A percentile compares a stretch with the other conserved stretches of the same genome.
Evolutionary conservation across 1,140 invertebrate genomes (phyloP).

Genomic region (Brachionus asplanchnoidis): DNA sequence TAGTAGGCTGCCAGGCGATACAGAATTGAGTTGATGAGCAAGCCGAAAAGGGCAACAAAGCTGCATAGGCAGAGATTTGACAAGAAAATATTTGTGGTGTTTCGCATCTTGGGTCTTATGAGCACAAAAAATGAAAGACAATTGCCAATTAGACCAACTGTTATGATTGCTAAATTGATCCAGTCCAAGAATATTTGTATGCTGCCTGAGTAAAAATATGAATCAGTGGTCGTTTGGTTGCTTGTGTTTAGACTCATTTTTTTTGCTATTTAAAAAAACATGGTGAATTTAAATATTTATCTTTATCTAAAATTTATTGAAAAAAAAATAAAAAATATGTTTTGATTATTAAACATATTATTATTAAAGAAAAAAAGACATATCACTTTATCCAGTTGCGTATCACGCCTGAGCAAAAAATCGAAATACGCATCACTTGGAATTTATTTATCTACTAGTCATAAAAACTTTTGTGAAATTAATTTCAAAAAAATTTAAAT

Average conservation of each 20-base stretch:
- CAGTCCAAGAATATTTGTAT: not conserved
- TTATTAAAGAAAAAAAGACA: no score
- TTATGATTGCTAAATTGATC: not conserved
- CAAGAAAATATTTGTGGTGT: slow-evolving; percentile 16
- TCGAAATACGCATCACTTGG: no score
- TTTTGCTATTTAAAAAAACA: not conserved
- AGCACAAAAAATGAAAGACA: slow-evolving; percentile 27
- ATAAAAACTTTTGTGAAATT: no score
- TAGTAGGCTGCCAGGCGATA: not conserved
- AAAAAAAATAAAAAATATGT: no score
- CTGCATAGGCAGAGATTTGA: slow-evolving; percentile 28
- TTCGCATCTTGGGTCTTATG: not conserved
- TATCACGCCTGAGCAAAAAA: no score
- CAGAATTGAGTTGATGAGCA: not conserved
- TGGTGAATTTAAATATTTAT: not conserved
- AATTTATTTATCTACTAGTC: no score
- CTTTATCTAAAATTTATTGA: no score
- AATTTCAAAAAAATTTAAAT: no score
- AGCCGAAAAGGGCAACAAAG: not conserved
- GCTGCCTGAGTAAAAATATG: not conserved
- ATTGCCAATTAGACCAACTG: slow-evolving; percentile 24
- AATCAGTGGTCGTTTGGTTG: not conserved
- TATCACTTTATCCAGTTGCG: no score
- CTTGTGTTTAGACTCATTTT: not conserved
- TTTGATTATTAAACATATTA: no score